These are phyloP conservation scores for Meriones psammophilus DNA, from an alignment of 2,797 vertebrate species.

Conservation along the genomic window DNA sequence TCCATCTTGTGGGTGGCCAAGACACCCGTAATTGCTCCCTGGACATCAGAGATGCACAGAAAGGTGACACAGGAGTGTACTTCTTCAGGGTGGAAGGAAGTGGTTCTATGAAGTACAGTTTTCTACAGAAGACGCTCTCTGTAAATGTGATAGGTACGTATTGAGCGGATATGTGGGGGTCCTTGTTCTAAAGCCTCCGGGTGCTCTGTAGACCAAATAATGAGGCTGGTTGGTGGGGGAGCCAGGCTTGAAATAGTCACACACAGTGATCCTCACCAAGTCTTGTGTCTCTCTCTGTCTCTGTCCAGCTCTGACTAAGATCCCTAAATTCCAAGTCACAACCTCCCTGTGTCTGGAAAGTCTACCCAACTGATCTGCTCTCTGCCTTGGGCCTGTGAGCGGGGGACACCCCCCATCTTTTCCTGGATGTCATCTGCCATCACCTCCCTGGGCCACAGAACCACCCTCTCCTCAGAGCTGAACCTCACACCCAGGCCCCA, in stretches of 20 bases:
- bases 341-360: neutral
- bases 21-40: neutral
- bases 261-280: neutral
- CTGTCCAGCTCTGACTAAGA: constrained; percentile 5
- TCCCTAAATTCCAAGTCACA: neutral
- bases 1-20: neutral
- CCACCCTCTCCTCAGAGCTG: neutral
- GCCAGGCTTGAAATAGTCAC: neutral
- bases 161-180: neutral
- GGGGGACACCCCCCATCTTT: neutral
- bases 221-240: neutral
- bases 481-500: neutral
- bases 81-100: neutral
- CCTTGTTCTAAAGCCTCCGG: too few species aligned
- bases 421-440: neutral
- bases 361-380: constrained; percentile 20
- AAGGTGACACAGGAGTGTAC: fast-evolving
- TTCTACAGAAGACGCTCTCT: fast-evolving
- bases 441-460: fast-evolving
- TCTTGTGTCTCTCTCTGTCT: neutral
- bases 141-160: neutral
- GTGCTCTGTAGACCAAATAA: neutral
- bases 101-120: neutral
- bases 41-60: neutral
- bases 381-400: neutral